Evolutionary conservation across 2,797 vertebrate genomes (phyloP).

Genomic region (Ctenopoma multispine): DNA sequence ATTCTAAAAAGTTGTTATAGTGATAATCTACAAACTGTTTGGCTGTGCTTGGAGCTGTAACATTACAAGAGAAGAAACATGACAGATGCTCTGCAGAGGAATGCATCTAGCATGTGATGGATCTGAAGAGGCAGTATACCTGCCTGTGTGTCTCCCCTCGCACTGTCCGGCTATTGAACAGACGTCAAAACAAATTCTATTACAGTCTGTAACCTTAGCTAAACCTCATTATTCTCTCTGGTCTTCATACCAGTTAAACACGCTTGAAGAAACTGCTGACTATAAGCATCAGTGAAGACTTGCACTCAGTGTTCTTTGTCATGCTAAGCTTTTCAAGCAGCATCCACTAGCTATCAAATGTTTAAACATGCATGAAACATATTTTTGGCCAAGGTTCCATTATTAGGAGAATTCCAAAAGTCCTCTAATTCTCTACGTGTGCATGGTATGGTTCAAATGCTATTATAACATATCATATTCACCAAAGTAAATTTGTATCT

Average conservation of each 20-base stretch:
- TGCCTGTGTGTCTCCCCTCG: conserved; percentile 19
- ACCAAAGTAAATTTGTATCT: background rate
- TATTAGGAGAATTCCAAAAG: background rate
- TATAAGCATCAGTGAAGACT: conserved; percentile 26
- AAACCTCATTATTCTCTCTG: conserved; percentile 47
- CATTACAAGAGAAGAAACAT: conserved; percentile 25
- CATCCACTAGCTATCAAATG: conserved; percentile 19
- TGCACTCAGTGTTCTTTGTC: conserved; percentile 29
- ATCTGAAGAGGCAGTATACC: conserved; percentile 54
- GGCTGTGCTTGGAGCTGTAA: conserved; percentile 35
- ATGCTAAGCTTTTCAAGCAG: conserved; percentile 22
- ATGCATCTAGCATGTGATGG: conserved; percentile 34
- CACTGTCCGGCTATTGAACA: conserved; percentile 44
- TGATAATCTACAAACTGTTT: conserved; percentile 32
- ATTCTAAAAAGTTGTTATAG: conserved; percentile 12
- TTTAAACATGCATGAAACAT: conserved; percentile 6
- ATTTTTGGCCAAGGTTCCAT: conserved; percentile 8
- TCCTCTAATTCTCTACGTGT: background rate
- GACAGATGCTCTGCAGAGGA: conserved; percentile 46
- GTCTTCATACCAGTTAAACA: conserved; percentile 41
- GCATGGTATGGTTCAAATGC: background rate
- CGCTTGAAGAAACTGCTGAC: conserved; percentile 47
- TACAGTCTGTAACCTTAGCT: conserved; percentile 47
- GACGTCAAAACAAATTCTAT: conserved; percentile 57
- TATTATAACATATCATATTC: background rate